Evolutionary conservation across 2,113 vertebrate genomes (phyloP), one percentile per base, ranked within the genome.

Genomic region (Aleadryas rufinucha): DNA sequence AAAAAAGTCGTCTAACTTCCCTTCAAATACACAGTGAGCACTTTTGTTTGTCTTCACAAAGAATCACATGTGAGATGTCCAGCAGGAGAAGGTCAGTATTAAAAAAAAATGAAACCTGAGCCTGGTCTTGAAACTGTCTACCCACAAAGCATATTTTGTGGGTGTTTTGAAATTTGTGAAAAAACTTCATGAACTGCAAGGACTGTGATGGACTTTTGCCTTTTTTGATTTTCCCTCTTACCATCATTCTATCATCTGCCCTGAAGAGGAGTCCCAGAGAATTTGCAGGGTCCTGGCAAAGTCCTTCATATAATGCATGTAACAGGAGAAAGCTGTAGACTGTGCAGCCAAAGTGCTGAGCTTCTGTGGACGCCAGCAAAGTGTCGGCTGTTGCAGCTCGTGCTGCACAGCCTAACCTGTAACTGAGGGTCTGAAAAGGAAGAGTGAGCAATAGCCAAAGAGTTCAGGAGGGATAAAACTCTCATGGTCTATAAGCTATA

Each of bases 301-400:
- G 3, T 72, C 45, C 16, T 57, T 57, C 2, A 1, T 12, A 11
- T 7, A 33, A 27, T 47, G 23, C 30, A 8, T 0, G 0, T 39
- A 44, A 42, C n/a, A 53, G 61, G 42, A 64, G n/a, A 27, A 49
- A 44, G 17, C 9, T 65, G 35, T 15, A 23, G 4, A 1, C 37
- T 30, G 10, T 26, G n/a, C n/a, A n/a, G 24, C 21, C 4, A 4
- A 31, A 61, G 30, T 17, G 21, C 47, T 20, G 31, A 63, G 41
- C 37, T 26, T 18, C 59, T 42, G 41, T 1, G 5, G 47, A n/a
- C 0, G 4, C 7, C 45, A 76, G 57, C 10, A 28, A n/a, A 68
- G 24, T 4, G 16, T 31, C 5, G n/a, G 6, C 9, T 30, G 13
- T 66, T 4, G 1, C 26, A 47, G 53, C 20, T 17, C 0, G 0